Percentiles rank a stretch among this genome's conserved stretches.
These are phyloP conservation scores for Gyps fulvus DNA, from an alignment of 2,113 vertebrate species.

Conservation along the genomic window DNA sequence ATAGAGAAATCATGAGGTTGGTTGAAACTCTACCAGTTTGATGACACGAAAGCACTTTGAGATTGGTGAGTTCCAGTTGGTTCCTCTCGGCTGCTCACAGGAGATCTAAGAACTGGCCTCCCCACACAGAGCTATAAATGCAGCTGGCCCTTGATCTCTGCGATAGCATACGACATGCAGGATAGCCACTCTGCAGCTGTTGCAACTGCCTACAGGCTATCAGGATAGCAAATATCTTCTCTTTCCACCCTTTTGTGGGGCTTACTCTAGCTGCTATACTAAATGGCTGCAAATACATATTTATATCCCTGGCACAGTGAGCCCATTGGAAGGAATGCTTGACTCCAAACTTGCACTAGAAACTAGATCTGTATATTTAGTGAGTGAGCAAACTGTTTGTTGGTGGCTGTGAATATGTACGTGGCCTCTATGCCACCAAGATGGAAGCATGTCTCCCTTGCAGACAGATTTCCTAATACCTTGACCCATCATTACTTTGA, in stretches of 20 bases:
- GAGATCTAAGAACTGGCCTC: background rate
- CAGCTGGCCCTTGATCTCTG: background rate
- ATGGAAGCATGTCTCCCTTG: background rate
- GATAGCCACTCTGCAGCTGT: constrained; percentile 5
- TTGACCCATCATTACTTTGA: background rate
- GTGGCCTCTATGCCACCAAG: constrained; percentile 37
- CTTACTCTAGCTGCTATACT: constrained; percentile 57
- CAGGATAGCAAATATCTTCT: background rate
- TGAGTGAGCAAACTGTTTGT: constrained; percentile 61
- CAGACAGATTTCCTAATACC: background rate
- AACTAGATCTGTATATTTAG: constrained; percentile 69
- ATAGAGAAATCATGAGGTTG: background rate
- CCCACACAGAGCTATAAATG: background rate
- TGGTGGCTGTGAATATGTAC: constrained; percentile 59
- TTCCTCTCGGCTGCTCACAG: background rate
- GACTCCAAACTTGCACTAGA: constrained; percentile 66
- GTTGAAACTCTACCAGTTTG: background rate
- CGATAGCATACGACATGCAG: background rate
- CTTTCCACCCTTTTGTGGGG: background rate
- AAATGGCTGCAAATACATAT: constrained; percentile 48
- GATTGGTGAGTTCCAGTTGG: background rate
- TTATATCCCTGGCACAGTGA: constrained; percentile 24
- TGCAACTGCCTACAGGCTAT: constrained; percentile 4
- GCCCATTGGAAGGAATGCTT: constrained; percentile 61
- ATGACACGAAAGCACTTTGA: background rate